These are phyloP conservation scores for Atethmia centrago DNA, from an alignment of 2,888 invertebrate species.

Conservation along the genomic window DNA sequence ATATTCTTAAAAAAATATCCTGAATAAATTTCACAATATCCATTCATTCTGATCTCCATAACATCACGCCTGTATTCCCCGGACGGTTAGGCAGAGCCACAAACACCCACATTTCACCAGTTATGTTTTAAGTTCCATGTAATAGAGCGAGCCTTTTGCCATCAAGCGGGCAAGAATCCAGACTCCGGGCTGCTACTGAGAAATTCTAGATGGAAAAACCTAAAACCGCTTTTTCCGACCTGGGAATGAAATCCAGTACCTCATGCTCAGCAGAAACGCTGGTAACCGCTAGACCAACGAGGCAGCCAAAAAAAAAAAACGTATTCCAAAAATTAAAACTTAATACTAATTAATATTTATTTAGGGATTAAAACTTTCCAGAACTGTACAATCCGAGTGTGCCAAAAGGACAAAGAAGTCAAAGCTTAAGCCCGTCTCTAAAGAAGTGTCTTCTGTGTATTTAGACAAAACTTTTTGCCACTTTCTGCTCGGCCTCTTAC, in stretches of 20 bases:
- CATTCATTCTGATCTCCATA: background rate
- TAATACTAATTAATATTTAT: background rate
- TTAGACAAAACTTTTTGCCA: conserved; percentile 66
- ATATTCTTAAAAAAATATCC: background rate
- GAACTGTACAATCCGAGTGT: conserved; percentile 30
- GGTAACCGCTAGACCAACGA: background rate
- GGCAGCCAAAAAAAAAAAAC: background rate
- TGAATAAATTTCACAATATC: background rate
- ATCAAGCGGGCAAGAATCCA: background rate
- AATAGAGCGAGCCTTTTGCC: background rate
- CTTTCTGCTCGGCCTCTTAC: conserved; percentile 44
- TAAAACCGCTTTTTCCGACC: background rate
- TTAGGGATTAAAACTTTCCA: conserved; percentile 19
- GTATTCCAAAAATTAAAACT: background rate
- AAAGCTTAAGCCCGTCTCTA: conserved; percentile 36
- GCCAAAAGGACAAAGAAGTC: conserved; percentile 32
- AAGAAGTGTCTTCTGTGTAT: conserved; percentile 60
- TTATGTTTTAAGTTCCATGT: no score
- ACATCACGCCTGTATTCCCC: background rate
- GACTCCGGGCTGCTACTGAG: background rate
- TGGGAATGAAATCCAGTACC: background rate
- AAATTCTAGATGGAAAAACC: background rate
- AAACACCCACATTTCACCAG: background rate
- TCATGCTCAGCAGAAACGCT: background rate
- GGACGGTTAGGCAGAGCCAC: no score